Base-by-base conservation (phyloP, 2,888 invertebrate species). In the Bursaphelenchus okinawaensis region DNA sequence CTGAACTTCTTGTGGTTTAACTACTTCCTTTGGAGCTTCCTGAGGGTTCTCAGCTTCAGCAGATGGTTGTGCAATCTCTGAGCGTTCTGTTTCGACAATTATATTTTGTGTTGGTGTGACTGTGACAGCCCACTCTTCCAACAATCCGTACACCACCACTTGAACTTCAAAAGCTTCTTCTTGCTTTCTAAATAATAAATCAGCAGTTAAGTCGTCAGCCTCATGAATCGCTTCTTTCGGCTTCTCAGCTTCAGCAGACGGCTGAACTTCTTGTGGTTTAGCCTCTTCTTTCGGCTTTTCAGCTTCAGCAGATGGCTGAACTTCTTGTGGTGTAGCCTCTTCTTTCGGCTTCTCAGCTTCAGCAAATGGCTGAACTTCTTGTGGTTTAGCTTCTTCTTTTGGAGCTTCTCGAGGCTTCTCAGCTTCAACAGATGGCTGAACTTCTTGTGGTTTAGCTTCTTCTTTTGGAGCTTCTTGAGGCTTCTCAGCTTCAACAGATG, bases 401-500 rank as follows among this genome's bases (percentile, higher is more conserved):
- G 7, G 7, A 29, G 31, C 22, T 29, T 68, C 55, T 8, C 31
- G 52, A n/a, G n/a, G n/a, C n/a, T n/a, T n/a, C n/a, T n/a, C n/a
- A n/a, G n/a, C n/a, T n/a, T n/a, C n/a, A n/a, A n/a, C n/a, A n/a
- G n/a, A n/a, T 1, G 58, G 29, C 27, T 58, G 31, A 29, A 29
- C 31, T 9, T 29, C 58, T 22, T 27, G 3, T 6, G 23, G 22
- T 65, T 61, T 61, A 6, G n/a, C 4, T n/a, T 16, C 27, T 22
- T 68, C 57, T 19, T 64, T 66, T 52, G 52, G 66, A 6, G 28
- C 7, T 66, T 68, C 55, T 9, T 64, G 66, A 22, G 28, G 65
- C 9, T 27, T 9, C 3, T 63, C 68, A 24, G 67, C 64, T 65
- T n/a, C 52, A 19, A 24, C 29, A 55, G 66, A 67, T 50, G 31